Evolutionary conservation across 2,888 invertebrate species (phyloP).

Genomic region (Lamellibrachia columna): DNA sequence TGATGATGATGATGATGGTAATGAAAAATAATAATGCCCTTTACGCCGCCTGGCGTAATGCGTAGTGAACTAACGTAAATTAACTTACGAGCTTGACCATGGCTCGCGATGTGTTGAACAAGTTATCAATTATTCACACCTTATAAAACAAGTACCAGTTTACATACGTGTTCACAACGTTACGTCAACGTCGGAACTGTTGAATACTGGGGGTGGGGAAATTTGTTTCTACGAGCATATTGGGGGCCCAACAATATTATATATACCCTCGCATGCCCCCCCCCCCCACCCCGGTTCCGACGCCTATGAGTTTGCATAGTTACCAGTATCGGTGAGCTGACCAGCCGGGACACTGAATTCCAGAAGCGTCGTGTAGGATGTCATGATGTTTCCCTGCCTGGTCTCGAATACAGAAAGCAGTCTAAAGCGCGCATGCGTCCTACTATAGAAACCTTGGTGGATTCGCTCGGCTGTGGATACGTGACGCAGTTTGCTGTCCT

Average conservation of each 20-base stretch:
- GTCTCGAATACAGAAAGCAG: background rate
- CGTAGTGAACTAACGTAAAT: background rate
- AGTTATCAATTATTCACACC: background rate
- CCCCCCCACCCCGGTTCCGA: no score
- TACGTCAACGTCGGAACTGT: no score
- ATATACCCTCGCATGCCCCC: background rate
- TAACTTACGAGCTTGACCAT: background rate
- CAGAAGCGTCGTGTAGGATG: constrained; percentile 30
- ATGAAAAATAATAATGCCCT: no score
- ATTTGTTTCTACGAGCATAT: no score
- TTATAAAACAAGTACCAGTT: background rate
- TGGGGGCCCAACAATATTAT: no score
- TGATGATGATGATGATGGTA: no score
- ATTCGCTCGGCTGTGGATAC: background rate
- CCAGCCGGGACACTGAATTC: constrained; percentile 23
- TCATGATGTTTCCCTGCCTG: background rate
- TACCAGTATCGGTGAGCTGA: constrained; percentile 26
- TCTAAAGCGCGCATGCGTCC: background rate
- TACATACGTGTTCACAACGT: background rate
- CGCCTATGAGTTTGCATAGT: background rate
- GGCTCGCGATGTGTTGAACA: background rate
- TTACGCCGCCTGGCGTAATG: background rate
- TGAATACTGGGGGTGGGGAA: no score
- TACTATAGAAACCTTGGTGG: background rate
- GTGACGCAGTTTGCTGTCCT: background rate